Base-by-base conservation (phyloP, 2,888 invertebrate genomes). In the Cosmorhoe ocellata region DNA sequence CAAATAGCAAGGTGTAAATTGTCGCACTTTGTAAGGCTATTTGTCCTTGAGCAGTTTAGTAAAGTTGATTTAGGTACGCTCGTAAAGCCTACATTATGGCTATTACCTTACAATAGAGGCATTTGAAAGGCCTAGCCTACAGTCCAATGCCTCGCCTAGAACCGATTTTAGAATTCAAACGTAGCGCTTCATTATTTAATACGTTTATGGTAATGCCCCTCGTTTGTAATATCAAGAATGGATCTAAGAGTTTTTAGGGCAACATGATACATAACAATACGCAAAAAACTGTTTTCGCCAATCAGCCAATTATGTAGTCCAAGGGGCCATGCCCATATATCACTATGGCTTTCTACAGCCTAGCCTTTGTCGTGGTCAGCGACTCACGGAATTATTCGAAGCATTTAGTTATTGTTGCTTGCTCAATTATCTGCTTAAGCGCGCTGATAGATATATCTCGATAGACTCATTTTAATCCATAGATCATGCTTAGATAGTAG, bases 371-470 rank as follows among this genome's bases (percentile, higher is more conserved):
- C 63, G 63, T 73, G 69, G 47, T 63, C 49, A 56, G 67, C 61
- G 52, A 61, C 69, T 67, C 69, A 68, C 67, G 69, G 54, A 68
- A 67, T 61, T 65, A 77, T 76, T 67, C 61, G 58, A 66, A 61
- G 59, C 56, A 72, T 74, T 64, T 63, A 61, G 53, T 51, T 36
- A 49, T 55, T 50, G 46, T 56, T 47, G 49, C 59, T 64, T 65
- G 59, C 63, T 58, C 62, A 62, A 60, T 60, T 54, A 59, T 53
- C 55, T 48, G 58, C 61, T 60, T 57, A 48, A 33, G 47, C 53
- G 47, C 58, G 61, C 63, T 64, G 59, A 57, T 53, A 51, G 55
- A 52, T 64, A 64, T 53, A 45, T 41, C 28, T 31, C 31, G 53
- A 53, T 47, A 51, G 48, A 53, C 43, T 42, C 45, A 38, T 40